Evolutionary conservation across 2,888 invertebrate species (phyloP), one percentile per base, ranked within the genome.

Genomic region (Eulithis testata): DNA sequence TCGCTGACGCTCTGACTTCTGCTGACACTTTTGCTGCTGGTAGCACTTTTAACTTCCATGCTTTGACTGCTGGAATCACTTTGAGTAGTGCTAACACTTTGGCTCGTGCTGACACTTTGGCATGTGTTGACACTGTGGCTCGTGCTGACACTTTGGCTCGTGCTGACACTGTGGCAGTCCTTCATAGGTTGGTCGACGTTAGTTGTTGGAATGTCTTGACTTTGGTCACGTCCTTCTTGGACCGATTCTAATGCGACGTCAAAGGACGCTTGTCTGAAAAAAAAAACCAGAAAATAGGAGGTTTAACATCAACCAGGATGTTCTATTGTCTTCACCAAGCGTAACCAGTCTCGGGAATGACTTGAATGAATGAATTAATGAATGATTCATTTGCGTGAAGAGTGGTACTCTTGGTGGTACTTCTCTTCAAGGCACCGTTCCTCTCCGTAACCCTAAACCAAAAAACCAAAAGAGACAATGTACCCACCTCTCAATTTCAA

Each of bases 231-330:
- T 9, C 83, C 73, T 69, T 93, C 92, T 66, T 88, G 79, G 0
- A 93, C 92, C 0, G 93, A 85, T 68, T 92, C 92, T 8, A 93
- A 76, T 1, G 80, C 87, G 27, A 88, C 83, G 73, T 93, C 93
- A 71, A 93, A 93, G 3, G 93, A 93, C 5, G 86, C 73, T 84
- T 91, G 91, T 62, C 89, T 89, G 82, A 70, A 77, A 69, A 40
- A 40, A 8, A 7, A 40, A 8, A 8, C 9, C 8, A 40, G 40
- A 40, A 31, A 31, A 31, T 21, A 21, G 21, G 21, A 21, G 21
- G 21, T 21, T 21, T 1, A 21, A 21, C 21, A 21, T 21, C 21
- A 21, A 21, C 21, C 21, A 21, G 21, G 21, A 21, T 21, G 21
- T 21, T 21, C 21, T 21, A 21, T 21, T 21, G 21, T 21, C 21